Percentiles rank a stretch among this genome's conserved stretches.
phyloP scores from a whole-genome alignment of 2,113 vertebrate species.

The Phocoena sinus region DNA sequence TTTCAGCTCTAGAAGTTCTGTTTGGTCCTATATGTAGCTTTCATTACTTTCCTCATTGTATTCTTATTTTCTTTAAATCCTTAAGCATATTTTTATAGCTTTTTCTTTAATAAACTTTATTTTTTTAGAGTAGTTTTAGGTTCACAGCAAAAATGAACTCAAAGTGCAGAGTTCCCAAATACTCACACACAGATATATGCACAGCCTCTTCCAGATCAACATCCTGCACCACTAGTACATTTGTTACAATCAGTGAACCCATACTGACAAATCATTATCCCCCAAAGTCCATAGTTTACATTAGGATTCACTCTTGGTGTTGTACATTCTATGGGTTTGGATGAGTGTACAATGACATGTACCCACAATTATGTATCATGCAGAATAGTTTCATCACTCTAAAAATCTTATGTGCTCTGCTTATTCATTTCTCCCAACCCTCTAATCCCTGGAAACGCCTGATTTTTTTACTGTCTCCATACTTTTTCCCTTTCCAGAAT shows the following conservation, averaged over 20 bases:
- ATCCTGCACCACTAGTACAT: neutral
- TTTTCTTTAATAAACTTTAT: neutral
- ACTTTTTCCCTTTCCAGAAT: neutral
- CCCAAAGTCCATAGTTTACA: neutral
- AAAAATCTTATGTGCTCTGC: neutral
- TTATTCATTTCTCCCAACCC: neutral
- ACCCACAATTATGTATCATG: neutral
- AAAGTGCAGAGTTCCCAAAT: neutral
- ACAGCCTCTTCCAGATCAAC: neutral
- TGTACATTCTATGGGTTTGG: neutral
- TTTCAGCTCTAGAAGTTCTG: neutral
- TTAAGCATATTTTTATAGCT: neutral
- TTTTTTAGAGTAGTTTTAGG: neutral
- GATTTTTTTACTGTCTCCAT: neutral
- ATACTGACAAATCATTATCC: neutral
- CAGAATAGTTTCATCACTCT: neutral
- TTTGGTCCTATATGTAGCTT: neutral
- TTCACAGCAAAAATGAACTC: neutral
- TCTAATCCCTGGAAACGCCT: neutral
- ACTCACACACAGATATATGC: neutral
- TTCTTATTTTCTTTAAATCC: neutral
- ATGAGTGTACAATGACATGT: neutral
- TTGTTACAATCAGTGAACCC: neutral
- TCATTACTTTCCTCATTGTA: neutral
- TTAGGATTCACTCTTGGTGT: neutral